Conservation (phyloP, 2,113 vertebrate genomes). For the Mola mola region DNA sequence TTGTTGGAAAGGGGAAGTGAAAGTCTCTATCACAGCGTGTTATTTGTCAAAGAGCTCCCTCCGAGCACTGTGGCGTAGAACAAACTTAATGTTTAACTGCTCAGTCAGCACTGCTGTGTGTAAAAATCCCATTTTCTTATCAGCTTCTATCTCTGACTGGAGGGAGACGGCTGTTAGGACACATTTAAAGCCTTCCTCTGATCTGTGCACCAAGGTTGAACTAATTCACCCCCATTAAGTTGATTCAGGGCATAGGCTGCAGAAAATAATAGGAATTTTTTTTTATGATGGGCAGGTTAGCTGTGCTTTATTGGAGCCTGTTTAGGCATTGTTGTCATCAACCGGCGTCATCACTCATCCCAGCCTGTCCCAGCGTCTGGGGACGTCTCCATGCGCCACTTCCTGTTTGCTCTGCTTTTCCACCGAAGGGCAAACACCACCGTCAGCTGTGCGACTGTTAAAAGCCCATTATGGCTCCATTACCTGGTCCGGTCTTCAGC, state of each 20-base stretch:
- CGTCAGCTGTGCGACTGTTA: conserved; percentile 58
- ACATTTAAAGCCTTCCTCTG: conserved; percentile 36
- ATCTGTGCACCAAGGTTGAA: conserved; percentile 38
- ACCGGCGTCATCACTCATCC: conserved; percentile 50
- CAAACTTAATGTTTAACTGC: conserved; percentile 57
- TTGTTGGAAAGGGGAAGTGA: not conserved
- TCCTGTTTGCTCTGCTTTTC: conserved; percentile 72
- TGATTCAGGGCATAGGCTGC: conserved; percentile 9
- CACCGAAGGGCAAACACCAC: conserved; percentile 69
- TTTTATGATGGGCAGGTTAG: conserved; percentile 53
- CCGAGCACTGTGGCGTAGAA: not conserved
- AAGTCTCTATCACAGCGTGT: not conserved
- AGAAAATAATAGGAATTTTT: conserved; percentile 42
- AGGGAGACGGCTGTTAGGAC: conserved; percentile 32
- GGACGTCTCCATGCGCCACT: conserved; percentile 62
- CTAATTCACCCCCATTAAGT: conserved; percentile 49
- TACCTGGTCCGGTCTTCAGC: conserved; percentile 54
- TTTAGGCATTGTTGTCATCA: conserved; percentile 57
- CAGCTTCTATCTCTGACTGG: conserved; percentile 21
- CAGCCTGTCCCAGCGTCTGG: conserved; percentile 38
- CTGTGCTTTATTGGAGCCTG: conserved; percentile 48
- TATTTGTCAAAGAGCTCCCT: conserved; percentile 1
- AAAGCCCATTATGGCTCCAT: conserved; percentile 78
- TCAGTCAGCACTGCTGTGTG: conserved; percentile 11
- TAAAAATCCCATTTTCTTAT: conserved; percentile 56